phyloP scores from a whole-genome alignment of 2,888 invertebrate genomes.

The Dilophus febrilis region DNA sequence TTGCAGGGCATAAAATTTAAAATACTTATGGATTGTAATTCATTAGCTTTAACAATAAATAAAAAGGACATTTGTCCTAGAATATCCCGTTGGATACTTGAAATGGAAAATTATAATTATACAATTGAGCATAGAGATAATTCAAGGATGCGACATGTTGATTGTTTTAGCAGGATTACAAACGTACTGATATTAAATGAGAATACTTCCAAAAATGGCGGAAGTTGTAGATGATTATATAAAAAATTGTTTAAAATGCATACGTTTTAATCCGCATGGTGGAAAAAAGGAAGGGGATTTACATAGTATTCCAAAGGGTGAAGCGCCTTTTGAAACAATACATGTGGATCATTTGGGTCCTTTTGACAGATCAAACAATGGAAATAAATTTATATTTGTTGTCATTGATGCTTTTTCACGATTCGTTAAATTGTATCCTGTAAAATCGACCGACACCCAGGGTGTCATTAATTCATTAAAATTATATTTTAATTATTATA shows the following conservation, averaged over 20 bases:
- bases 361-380: background rate
- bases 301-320: background rate
- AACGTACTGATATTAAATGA: no score
- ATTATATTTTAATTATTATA: background rate
- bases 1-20: slow-evolving; percentile 7
- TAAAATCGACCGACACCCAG: background rate
- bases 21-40: slow-evolving; percentile 5
- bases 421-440: background rate
- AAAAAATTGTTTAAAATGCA: background rate
- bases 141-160: no score
- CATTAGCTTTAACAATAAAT: slow-evolving; percentile 8
- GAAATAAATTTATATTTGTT: background rate
- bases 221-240: background rate
- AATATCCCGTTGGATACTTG: slow-evolving; percentile 12
- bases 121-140: slow-evolving; percentile 10
- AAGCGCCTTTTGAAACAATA: background rate
- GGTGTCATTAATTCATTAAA: background rate
- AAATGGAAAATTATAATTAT: slow-evolving; percentile 11
- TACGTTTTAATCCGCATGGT: background rate
- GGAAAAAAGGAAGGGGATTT: background rate
- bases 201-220: background rate
- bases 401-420: background rate
- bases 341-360: background rate
- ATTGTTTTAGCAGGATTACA: no score
- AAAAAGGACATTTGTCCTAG: slow-evolving; percentile 12